Percentiles rank a stretch among this genome's conserved stretches.
Conservation (phyloP, 2,113 vertebrate genomes). For the Lampris incognitus region DNA sequence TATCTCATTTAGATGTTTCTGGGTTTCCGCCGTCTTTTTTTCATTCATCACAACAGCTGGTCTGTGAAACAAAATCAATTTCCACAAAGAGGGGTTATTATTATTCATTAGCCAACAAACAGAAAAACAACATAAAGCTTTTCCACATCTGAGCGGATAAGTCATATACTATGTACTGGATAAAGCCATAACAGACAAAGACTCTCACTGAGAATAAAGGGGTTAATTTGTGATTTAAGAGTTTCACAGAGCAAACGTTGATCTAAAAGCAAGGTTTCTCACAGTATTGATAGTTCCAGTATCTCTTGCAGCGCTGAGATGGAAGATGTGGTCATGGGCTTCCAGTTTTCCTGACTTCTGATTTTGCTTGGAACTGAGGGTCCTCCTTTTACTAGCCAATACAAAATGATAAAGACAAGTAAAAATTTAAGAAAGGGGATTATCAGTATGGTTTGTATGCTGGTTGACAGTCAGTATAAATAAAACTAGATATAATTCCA, state of each 20-base stretch:
- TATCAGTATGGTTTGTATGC: not conserved
- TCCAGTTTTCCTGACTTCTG: constrained; percentile 65
- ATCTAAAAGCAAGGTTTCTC: constrained; percentile 44
- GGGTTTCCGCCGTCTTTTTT: constrained; percentile 70
- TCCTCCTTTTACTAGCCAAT: constrained; percentile 1
- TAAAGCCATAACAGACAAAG: too few species aligned
- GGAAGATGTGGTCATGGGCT: constrained; percentile 52
- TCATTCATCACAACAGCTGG: constrained; percentile 63
- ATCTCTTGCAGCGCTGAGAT: constrained; percentile 73
- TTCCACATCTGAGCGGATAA: too few species aligned
- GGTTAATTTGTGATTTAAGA: not conserved
- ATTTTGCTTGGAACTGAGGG: constrained; percentile 26
- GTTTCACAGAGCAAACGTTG: not conserved
- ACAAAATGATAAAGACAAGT: not conserved
- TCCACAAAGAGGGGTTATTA: not conserved
- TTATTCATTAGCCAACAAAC: not conserved
- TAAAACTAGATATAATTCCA: not conserved
- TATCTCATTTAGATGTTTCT: constrained; percentile 78
- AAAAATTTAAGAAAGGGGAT: not conserved
- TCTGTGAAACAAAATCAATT: constrained; percentile 47
- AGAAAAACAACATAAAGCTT: too few species aligned
- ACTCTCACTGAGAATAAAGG: not conserved
- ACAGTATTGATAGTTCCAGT: constrained; percentile 77
- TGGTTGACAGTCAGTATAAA: not conserved
- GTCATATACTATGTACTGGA: too few species aligned